A percentile compares a stretch with the other conserved stretches of the same genome.
Evolutionary conservation across 2,888 invertebrate species (phyloP).

Genomic region (Campoplex capitator): DNA sequence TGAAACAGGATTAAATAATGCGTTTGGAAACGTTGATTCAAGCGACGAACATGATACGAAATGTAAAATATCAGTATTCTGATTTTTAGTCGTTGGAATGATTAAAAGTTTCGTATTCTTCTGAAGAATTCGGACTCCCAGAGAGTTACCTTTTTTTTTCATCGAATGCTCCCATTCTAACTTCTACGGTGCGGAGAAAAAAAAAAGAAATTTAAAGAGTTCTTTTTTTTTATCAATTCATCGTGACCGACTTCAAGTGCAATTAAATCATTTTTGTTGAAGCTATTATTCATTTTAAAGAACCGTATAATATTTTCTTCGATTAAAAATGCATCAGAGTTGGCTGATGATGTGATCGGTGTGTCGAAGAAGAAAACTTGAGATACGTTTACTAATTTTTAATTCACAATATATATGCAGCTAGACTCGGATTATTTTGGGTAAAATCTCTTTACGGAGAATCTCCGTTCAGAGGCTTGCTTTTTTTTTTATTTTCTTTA

Average conservation of each 20-base stretch:
- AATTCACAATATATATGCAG: slow-evolving; percentile 11
- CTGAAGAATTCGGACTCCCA: too few species aligned
- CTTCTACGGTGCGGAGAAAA: background rate
- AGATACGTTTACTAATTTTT: background rate
- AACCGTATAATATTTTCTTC: background rate
- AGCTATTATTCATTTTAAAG: background rate
- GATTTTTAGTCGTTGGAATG: too few species aligned
- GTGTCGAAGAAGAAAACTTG: background rate
- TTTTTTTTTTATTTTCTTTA: background rate
- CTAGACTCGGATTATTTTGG: background rate
- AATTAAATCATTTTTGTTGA: too few species aligned
- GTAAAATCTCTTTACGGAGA: background rate
- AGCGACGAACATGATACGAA: too few species aligned
- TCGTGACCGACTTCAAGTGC: too few species aligned
- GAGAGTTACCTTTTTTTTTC: too few species aligned
- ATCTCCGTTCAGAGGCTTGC: background rate
- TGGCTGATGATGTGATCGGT: background rate
- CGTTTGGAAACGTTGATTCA: too few species aligned
- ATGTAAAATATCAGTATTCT: too few species aligned
- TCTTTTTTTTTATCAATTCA: background rate
- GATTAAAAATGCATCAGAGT: background rate
- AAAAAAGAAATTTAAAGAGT: too few species aligned
- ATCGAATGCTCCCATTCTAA: background rate
- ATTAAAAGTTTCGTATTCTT: too few species aligned
- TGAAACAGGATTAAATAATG: too few species aligned